Evolutionary conservation across 2,113 vertebrate genomes (phyloP).

Genomic region (Tympanuchus pallidicinctus): DNA sequence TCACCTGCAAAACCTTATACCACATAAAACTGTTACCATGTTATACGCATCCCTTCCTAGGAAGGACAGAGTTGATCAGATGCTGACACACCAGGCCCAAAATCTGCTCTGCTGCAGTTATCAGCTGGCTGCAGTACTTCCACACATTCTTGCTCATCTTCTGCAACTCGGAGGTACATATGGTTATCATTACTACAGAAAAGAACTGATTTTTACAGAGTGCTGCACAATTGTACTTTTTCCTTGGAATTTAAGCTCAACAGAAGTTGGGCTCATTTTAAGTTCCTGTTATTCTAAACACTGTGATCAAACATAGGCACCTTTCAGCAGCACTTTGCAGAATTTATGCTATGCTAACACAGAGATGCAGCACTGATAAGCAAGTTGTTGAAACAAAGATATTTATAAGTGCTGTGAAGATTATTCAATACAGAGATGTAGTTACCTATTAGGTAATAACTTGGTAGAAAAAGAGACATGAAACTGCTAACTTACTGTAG

Average conservation of each 20-base stretch:
- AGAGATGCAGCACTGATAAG: neutral
- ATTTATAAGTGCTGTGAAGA: neutral
- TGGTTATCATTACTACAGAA: accelerated
- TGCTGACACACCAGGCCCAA: neutral
- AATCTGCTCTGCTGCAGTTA: neutral
- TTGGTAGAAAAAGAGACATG: neutral
- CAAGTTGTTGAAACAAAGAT: neutral
- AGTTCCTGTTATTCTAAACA: neutral
- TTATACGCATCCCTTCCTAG: neutral
- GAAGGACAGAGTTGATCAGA: neutral
- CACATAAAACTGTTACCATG: neutral
- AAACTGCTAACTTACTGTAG: neutral
- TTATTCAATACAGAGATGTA: accelerated
- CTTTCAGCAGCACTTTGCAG: neutral
- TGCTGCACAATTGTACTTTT: neutral
- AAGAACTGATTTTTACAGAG: neutral
- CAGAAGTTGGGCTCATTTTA: neutral
- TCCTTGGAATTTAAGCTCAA: neutral
- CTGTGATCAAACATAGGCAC: neutral
- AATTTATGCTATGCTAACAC: neutral
- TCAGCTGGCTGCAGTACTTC: neutral
- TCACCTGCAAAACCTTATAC: neutral
- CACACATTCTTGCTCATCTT: neutral
- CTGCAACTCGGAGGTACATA: neutral
- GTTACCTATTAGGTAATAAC: neutral